Base-by-base conservation (phyloP, 30 jellyfish, hydroid and myxozoan genomes). In the Hydractinia echinata region DNA sequence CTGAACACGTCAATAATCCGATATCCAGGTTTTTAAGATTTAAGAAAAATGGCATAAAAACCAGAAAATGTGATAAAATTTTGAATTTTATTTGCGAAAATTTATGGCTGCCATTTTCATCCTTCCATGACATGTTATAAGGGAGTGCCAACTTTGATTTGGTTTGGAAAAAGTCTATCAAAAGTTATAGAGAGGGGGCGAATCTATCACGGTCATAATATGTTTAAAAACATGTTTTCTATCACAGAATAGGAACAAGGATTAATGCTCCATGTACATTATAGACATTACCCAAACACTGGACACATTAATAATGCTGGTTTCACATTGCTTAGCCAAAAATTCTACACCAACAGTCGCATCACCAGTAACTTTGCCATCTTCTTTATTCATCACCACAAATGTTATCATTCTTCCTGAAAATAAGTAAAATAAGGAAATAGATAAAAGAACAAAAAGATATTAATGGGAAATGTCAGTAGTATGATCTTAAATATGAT, bases 241-340 rank as follows among this genome's bases (percentile, higher is more conserved):
- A 11, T 58, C 69, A 58, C 15, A 11, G 19, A 58, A 13, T 58
- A 16, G 19, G 19, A 16, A 58, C 69, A 58, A 11, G 69, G 69
- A 58, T 30, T 11, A 58, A 58, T 16, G n/a, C n/a, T n/a, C n/a
- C n/a, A n/a, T n/a, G 69, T 58, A 16, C 15, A 16, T n/a, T 6
- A 6, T 1, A 64, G 48, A 20, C 51, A 95, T 68, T 76, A 92
- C 98, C 98, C 96, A 92, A 16, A 92, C 92, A 66, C 94, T 86
- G 55, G 98, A 86, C 20, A 83, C 92, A 7, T 94, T 90, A 79
- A 53, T 78, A 19, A 77, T 91, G 83, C 89, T 79, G 11, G 73
- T 92, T 64, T 55, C 55, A 76, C 98, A 92, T 82, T 92, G 98
- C 48, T 92, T 96, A 66, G 98, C 98, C 30, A 92, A 82, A 79